Evolutionary conservation across 1,140 invertebrate genomes (phyloP).

Genomic region (Panulirus ornatus): DNA sequence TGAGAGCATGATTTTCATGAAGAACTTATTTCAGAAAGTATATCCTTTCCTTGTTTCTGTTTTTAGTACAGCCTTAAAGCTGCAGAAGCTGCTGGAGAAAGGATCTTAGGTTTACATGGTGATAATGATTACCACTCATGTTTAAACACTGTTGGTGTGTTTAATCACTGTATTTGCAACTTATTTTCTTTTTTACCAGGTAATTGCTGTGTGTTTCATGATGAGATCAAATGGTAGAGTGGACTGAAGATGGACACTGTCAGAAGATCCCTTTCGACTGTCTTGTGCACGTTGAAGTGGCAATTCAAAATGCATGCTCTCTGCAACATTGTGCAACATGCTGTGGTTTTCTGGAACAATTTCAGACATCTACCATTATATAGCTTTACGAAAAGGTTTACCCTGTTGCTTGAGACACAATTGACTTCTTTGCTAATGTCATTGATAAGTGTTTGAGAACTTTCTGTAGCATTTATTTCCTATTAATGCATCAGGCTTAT

Average conservation of each 20-base stretch:
- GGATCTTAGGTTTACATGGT: neutral
- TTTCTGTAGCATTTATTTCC: neutral
- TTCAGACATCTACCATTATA: neutral
- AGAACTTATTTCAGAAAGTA: neutral
- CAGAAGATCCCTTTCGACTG: slow-evolving; percentile 40
- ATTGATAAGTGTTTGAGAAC: neutral
- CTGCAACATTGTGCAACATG: slow-evolving; percentile 54
- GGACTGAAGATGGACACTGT: slow-evolving; percentile 54
- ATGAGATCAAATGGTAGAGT: slow-evolving; percentile 68
- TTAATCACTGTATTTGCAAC: neutral
- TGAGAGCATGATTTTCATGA: neutral
- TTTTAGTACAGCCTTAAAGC: no score
- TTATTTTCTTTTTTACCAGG: slow-evolving; percentile 30
- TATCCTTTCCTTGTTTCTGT: neutral
- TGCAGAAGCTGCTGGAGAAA: no score
- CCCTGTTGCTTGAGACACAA: no score
- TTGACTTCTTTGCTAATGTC: neutral
- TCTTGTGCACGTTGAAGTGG: slow-evolving; percentile 46
- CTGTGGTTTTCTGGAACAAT: slow-evolving; percentile 15
- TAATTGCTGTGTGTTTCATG: slow-evolving; percentile 41
- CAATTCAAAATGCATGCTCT: slow-evolving; percentile 56
- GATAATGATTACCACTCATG: neutral
- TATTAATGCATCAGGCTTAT: no score
- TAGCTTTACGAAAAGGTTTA: no score
- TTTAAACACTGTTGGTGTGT: neutral